phyloP scores from a whole-genome alignment of 2,797 vertebrate genomes.

The Leptoclinus maculatus region DNA sequence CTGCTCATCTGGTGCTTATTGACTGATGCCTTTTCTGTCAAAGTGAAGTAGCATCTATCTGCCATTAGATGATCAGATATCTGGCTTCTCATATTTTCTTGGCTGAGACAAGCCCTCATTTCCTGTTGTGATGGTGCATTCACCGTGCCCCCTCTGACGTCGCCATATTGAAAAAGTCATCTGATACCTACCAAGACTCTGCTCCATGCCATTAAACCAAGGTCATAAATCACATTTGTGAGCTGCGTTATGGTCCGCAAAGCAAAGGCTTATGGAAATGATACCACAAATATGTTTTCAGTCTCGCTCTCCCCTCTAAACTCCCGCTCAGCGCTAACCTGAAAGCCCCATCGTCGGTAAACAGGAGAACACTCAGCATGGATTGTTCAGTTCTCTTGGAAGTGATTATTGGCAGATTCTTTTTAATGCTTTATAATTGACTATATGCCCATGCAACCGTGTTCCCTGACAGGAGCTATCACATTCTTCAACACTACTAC shows the following conservation, averaged over 20 bases:
- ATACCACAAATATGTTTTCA: constrained; percentile 83
- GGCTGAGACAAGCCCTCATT: constrained; percentile 84
- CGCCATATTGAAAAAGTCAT: constrained; percentile 87
- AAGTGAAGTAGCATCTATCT: constrained; percentile 86
- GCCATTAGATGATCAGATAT: constrained; percentile 88
- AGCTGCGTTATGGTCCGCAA: constrained; percentile 77
- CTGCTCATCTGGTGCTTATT: constrained; percentile 80
- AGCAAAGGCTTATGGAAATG: constrained; percentile 83
- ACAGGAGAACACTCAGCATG: constrained; percentile 73
- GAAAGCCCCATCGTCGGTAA: constrained; percentile 75
- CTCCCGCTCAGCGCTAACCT: constrained; percentile 63
- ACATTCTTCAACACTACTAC: constrained; percentile 57
- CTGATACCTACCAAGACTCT: constrained; percentile 83
- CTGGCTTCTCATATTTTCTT: constrained; percentile 84
- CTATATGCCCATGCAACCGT: constrained; percentile 61
- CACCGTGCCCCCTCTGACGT: constrained; percentile 79
- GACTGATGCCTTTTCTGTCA: constrained; percentile 86
- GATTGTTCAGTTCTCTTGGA: constrained; percentile 74
- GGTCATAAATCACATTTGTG: constrained; percentile 88
- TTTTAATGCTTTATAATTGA: constrained; percentile 79
- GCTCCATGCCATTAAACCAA: constrained; percentile 86
- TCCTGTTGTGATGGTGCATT: constrained; percentile 85
- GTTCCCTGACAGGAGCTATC: constrained; percentile 66
- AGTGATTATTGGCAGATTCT: constrained; percentile 79
- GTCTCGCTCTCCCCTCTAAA: constrained; percentile 63